These are phyloP conservation scores for Drosophila repleta DNA, from an alignment of 1,140 invertebrate genomes.

Conservation along the genomic window DNA sequence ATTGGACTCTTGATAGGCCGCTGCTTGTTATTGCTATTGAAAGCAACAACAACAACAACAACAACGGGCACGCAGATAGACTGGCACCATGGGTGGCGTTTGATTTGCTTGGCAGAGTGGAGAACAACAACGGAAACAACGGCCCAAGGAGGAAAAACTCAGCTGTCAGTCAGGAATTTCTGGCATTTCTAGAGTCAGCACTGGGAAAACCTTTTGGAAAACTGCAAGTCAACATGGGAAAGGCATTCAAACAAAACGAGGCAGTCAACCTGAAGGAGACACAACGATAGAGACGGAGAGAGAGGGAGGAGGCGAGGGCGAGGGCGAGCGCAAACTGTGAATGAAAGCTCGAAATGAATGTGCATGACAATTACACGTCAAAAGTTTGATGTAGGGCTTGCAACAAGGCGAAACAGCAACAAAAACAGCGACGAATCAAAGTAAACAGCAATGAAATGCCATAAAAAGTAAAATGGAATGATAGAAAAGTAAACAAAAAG, in stretches of 20 bases:
- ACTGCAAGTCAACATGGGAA: constrained; percentile 75
- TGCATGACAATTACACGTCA: constrained; percentile 74
- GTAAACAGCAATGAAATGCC: constrained; percentile 12
- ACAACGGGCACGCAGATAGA: not conserved
- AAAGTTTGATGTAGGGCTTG: constrained; percentile 68
- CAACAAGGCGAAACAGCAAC: constrained; percentile 4
- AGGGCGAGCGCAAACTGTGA: not conserved
- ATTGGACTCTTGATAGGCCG: constrained; percentile 48
- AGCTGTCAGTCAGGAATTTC: constrained; percentile 76
- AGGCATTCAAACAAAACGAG: constrained; percentile 27
- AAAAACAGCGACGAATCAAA: constrained; percentile 9
- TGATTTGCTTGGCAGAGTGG: constrained; percentile 37
- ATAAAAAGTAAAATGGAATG: not conserved
- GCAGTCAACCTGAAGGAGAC: constrained; percentile 18
- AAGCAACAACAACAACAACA: not conserved
- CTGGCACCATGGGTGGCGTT: constrained; percentile 49
- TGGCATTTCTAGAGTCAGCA: constrained; percentile 66
- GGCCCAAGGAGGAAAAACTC: constrained; percentile 45
- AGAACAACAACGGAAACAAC: not conserved
- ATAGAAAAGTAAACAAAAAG: not conserved
- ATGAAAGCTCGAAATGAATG: constrained; percentile 52
- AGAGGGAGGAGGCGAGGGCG: not conserved
- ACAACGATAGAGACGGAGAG: constrained; percentile 21
- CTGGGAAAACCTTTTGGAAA: constrained; percentile 49
- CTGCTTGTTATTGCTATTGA: constrained; percentile 10